A percentile compares a stretch with the other conserved stretches of the same genome.
phyloP scores from a whole-genome alignment of 2,888 invertebrate species.

The Lycophotia porphyrea region DNA sequence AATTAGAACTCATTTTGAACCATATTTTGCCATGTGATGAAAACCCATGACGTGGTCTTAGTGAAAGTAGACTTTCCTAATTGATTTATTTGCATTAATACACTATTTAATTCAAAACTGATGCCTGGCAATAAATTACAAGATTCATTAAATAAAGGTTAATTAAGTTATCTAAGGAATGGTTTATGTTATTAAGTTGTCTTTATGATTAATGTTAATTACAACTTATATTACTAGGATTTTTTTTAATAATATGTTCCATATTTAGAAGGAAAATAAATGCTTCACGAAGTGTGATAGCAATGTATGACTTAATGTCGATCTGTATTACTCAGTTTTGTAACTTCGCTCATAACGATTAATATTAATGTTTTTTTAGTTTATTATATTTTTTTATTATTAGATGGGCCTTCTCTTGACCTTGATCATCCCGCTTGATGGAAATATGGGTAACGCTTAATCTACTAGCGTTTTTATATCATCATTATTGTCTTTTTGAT shows the following conservation, averaged over 20 bases:
- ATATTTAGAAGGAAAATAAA: conserved; percentile 21
- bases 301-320: not conserved
- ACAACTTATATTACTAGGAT: conserved; percentile 19
- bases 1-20: not conserved
- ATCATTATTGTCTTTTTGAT: not conserved
- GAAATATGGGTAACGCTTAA: not conserved
- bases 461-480: not conserved
- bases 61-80: conserved; percentile 29
- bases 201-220: conserved; percentile 32
- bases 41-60: not conserved
- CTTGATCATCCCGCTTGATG: too few species aligned
- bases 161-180: conserved; percentile 10
- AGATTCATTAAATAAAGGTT: conserved; percentile 26
- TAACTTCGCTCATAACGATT: not conserved
- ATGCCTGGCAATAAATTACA: conserved; percentile 31
- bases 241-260: not conserved
- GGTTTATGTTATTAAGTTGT: conserved; percentile 26
- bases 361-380: not conserved
- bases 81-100: conserved; percentile 25
- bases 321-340: not conserved
- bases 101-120: not conserved
- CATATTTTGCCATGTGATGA: not conserved
- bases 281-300: not conserved
- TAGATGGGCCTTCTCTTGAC: too few species aligned
- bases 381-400: too few species aligned